Conservation (phyloP, 2,113 vertebrate species). For the Mus spicilegus region DNA sequence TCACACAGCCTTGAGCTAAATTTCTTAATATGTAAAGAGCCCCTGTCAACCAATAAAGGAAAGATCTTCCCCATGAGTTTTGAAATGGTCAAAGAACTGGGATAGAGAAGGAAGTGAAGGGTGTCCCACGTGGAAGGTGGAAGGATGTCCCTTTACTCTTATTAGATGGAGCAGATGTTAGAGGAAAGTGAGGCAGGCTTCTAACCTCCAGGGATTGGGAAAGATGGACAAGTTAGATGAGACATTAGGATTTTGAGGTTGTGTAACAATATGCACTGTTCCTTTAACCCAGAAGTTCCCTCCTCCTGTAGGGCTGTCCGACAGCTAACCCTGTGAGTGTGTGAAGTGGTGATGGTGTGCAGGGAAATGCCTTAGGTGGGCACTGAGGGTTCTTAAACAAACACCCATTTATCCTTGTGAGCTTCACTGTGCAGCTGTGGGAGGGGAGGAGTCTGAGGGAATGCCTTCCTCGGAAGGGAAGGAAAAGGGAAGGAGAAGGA, state of each 20-base stretch:
- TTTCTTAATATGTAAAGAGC: conserved; percentile 4
- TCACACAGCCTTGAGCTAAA: neutral
- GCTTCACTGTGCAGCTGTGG: neutral
- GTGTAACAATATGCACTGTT: neutral
- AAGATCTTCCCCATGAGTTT: neutral
- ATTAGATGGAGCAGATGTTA: neutral
- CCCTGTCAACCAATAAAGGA: neutral
- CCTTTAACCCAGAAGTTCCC: neutral
- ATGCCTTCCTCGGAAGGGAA: neutral
- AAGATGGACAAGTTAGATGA: neutral
- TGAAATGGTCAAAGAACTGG: neutral
- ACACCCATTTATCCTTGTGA: neutral
- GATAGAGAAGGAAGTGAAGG: neutral
- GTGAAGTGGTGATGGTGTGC: neutral
- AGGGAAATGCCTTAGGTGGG: neutral
- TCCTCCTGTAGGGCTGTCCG: neutral
- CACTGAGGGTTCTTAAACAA: neutral
- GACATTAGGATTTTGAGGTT: neutral
- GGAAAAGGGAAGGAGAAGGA: neutral
- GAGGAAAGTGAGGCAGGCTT: neutral
- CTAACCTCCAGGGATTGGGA: neutral
- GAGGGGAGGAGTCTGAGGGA: neutral
- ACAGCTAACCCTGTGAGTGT: neutral
- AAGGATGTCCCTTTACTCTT: neutral
- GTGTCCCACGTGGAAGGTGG: neutral